Percentiles rank a stretch among this genome's conserved stretches.
These are phyloP conservation scores for Mobula birostris DNA, from an alignment of 2,113 vertebrate species.

Conservation along the genomic window DNA sequence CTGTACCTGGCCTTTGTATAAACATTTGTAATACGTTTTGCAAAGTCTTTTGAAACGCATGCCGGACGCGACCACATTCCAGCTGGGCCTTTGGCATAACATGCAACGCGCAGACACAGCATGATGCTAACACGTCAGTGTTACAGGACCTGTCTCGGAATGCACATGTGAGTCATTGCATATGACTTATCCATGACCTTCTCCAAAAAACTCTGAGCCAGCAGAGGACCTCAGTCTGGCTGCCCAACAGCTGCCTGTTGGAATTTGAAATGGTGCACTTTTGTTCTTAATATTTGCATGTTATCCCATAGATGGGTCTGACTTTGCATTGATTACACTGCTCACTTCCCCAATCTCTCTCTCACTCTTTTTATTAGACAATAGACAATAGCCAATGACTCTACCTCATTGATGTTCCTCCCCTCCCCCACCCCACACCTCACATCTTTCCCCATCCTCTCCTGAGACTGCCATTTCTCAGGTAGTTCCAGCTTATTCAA, in stretches of 20 bases:
- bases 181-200: not conserved
- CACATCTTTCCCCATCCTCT: no score
- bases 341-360: not conserved
- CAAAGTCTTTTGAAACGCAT: not conserved
- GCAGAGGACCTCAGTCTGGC: not conserved
- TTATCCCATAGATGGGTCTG: not conserved
- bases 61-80: not conserved
- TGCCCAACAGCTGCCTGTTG: not conserved
- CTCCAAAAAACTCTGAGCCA: not conserved
- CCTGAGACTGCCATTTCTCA: no score
- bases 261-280: not conserved
- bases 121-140: not conserved
- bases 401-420: no score
- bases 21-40: not conserved
- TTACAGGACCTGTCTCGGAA: not conserved
- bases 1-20: not conserved
- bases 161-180: slow-evolving; percentile 14
- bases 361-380: no score
- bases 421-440: no score
- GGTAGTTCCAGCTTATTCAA: no score
- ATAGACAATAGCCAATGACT: no score
- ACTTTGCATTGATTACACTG: not conserved
- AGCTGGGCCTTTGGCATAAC: not conserved
- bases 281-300: not conserved
- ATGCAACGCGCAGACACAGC: not conserved